Base-by-base conservation (phyloP, 2,888 invertebrate species). In the Galeopsomyia nigrocyanea region DNA sequence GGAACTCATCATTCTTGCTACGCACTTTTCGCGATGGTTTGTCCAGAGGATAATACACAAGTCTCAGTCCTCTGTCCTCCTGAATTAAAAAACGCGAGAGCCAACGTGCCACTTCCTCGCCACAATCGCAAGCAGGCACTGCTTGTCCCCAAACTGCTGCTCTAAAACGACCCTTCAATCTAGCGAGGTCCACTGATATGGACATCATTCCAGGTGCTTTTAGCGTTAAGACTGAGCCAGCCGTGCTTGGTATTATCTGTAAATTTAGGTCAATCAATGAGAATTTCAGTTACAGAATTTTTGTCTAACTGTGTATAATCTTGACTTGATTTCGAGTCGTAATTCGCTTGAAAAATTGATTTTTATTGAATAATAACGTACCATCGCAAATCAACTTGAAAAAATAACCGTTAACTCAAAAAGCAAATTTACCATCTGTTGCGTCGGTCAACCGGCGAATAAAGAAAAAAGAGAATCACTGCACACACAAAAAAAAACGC, bases 81-180 rank as follows among this genome's bases (percentile, higher is more conserved):
- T 88, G 87, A 57, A 89, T 84, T 63, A 91, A 80, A 77, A 89
- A 87, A 67, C 90, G 89, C 0, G 92, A 91, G 80, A 95, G 88
- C 95, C 95, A 95, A 67, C 90, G 89, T 19, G 92, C 90, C 14
- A 90, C 91, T 76, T 90, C 90, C 71, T 90, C 90, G 0, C 95
- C 95, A 82, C 95, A 95, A 80, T 94, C 92, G 78, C 90, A 88
- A 0, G 91, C 92, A 0, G 89, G 87, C 0, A 93, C 88, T 0
- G 87, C 72, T 73, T 85, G 81, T 63, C 89, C 88, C 91, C 91
- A 92, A 0, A 92, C 88, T 0, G 86, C 80, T 0, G 90, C 90
- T 3, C 83, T 87, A 66, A 87, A 87, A 67, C 80, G 81, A 3
- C 82, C 79, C 0, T 81, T 80, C 17, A 89, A 77, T 10, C 80